Base-by-base conservation (phyloP, 2,888 invertebrate species). In the Polietes domitor region DNA sequence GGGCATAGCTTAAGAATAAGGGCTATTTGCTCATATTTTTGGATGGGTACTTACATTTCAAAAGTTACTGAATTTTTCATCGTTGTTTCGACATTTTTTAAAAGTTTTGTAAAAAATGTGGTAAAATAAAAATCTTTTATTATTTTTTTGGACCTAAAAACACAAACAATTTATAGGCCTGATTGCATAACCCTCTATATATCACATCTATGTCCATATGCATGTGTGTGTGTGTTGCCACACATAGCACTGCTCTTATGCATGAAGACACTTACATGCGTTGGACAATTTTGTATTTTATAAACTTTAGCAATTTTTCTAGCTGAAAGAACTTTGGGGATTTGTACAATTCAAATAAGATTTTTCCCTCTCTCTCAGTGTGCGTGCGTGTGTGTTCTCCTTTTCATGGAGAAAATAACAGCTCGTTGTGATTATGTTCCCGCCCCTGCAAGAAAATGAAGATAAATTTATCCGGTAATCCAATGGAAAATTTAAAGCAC, bases 321-420 rank as follows among this genome's bases (percentile, higher is more conserved):
- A 73, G 17, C 15, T 58, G n/a, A 58, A 73, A 24, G 15, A 58
- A 58, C 73, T 73, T 73, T 73, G 41, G 58, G 73, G 73, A 73
- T 73, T 73, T 73, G 41, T 58, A 26, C 55, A 41, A 73, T 41
- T 58, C 58, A 58, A 58, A 10, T 41, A n/a, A 19, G 12, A 55
- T 55, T 55, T 58, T n/a, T 7, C 5, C 37, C 47, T 2, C 10
- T 37, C 10, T 9, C 12, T 37, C 37, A 7, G 1, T 37, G 63
- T 65, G 2, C 19, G n/a, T n/a, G 50, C 12, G n/a, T n/a, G 4
- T 32, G 17, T 19, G 19, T 41, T 21, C 28, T 24, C 12, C 24
- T 43, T 6, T 24, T 63, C 17, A 10, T 17, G n/a, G 2, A 43
- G 68, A 68, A 41, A 15, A 12, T 43, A 68, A 68, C 10, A 5